Percentiles rank a stretch among this genome's conserved stretches.
Evolutionary conservation across 2,113 vertebrate species (phyloP).

Genomic region (Alligator mississippiensis): DNA sequence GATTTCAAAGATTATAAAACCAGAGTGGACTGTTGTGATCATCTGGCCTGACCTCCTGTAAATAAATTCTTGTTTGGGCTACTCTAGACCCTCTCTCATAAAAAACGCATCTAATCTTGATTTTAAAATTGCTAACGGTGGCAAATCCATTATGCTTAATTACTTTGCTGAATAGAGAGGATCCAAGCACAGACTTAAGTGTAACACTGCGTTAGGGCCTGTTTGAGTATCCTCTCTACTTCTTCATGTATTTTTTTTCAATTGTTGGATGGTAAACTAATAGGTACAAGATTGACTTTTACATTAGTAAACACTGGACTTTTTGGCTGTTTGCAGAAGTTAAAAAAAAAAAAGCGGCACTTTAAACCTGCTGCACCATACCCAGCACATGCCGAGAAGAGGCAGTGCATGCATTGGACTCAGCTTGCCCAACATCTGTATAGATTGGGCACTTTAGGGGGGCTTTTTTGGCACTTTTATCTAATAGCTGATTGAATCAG

Average conservation of each 20-base stretch:
- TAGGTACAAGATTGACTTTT: not conserved
- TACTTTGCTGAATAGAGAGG: constrained; percentile 47
- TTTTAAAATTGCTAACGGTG: not conserved
- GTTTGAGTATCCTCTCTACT: constrained; percentile 52
- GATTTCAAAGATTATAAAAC: not conserved
- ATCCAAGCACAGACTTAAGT: constrained; percentile 24
- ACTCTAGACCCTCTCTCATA: not conserved
- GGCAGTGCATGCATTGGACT: no score
- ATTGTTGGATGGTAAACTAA: not conserved
- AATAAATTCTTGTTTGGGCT: not conserved
- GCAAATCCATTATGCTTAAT: constrained; percentile 25
- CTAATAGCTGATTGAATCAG: no score
- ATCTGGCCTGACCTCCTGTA: not conserved
- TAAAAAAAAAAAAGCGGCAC: no score
- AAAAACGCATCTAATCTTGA: constrained; percentile 17
- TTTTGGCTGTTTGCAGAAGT: not conserved
- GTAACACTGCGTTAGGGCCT: constrained; percentile 47
- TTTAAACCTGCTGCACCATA: no score
- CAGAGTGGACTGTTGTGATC: not conserved
- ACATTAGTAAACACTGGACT: not conserved
- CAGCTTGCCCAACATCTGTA: no score
- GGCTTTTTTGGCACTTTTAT: no score
- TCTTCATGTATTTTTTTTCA: constrained; percentile 27
- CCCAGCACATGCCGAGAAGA: no score
- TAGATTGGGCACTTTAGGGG: no score